Percentiles rank a stretch among this genome's conserved stretches.
These are phyloP conservation scores for Phycodurus eques DNA, from an alignment of 2,113 vertebrate genomes.

Conservation along the genomic window DNA sequence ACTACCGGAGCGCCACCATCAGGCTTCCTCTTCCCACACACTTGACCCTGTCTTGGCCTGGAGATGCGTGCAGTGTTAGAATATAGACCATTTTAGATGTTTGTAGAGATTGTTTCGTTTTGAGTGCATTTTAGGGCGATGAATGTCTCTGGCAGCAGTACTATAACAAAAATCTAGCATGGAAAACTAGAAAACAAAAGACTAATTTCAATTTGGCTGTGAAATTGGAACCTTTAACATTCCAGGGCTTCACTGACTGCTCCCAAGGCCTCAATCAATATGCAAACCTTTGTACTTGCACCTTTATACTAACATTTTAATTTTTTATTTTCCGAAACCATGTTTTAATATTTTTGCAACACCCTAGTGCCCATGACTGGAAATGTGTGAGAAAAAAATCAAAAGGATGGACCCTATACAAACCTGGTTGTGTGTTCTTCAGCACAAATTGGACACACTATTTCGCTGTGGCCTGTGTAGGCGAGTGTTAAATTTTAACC, in stretches of 20 bases:
- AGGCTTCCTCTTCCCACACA: slow-evolving; percentile 33
- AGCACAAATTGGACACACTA: slow-evolving; percentile 3
- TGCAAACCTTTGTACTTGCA: slow-evolving; percentile 70
- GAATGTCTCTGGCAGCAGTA: slow-evolving; percentile 26
- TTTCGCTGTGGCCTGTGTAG: slow-evolving; percentile 24
- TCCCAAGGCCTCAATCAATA: slow-evolving; percentile 57
- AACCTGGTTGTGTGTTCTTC: not conserved
- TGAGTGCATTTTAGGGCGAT: slow-evolving; percentile 18
- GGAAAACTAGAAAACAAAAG: not conserved
- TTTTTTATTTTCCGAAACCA: slow-evolving; percentile 7
- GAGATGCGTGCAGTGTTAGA: slow-evolving; percentile 57
- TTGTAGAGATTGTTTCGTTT: slow-evolving; percentile 26
- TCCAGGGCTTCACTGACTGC: slow-evolving; percentile 43
- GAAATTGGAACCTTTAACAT: slow-evolving; percentile 35
- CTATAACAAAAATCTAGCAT: not conserved
- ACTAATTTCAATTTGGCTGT: slow-evolving; percentile 21
- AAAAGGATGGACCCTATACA: too few relatives aligned
- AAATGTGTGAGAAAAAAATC: not conserved
- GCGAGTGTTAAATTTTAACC: slow-evolving; percentile 45
- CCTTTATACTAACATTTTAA: slow-evolving; percentile 60
- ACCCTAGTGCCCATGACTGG: slow-evolving; percentile 29
- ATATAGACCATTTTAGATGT: slow-evolving; percentile 31
- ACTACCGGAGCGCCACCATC: slow-evolving; percentile 10
- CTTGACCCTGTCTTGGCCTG: slow-evolving; percentile 36
- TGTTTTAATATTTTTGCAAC: slow-evolving; percentile 46